A percentile compares a stretch with the other conserved stretches of the same genome.
phyloP scores from a whole-genome alignment of 2,797 vertebrate species.

The Benthosema pterotum region DNA sequence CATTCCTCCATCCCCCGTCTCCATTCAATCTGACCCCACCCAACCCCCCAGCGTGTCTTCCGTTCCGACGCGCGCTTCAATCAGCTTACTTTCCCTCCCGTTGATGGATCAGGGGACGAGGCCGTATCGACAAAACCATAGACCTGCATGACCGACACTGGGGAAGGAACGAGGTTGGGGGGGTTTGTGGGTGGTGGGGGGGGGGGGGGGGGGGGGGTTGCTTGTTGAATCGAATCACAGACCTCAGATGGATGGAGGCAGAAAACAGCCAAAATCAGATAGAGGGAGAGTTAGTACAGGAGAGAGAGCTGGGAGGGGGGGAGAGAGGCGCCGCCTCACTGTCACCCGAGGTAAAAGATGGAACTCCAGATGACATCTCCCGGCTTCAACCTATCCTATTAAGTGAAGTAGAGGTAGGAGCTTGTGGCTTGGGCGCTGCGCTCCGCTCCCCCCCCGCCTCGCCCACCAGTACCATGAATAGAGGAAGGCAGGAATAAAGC shows the following conservation, averaged over 20 bases:
- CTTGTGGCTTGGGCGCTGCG: constrained; percentile 51
- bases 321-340: constrained; percentile 23
- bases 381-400: constrained; percentile 59
- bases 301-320: neutral
- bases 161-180: neutral
- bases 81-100: constrained; percentile 36
- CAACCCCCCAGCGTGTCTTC: constrained; percentile 5
- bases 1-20: constrained; percentile 17
- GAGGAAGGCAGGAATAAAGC: constrained; percentile 28
- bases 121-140: constrained; percentile 67
- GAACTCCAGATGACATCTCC: constrained; percentile 67
- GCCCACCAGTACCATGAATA: no score
- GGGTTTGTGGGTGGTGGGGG: no score
- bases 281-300: constrained; percentile 3
- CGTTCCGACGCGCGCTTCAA: constrained; percentile 25
- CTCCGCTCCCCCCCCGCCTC: no score
- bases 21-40: constrained; percentile 34
- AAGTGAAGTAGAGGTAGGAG: constrained; percentile 56
- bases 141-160: constrained; percentile 45
- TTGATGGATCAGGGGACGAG: constrained; percentile 42
- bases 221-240: constrained; percentile 38
- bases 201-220: constrained; percentile 6
- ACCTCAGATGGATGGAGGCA: constrained; percentile 51
- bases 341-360: constrained; percentile 49
- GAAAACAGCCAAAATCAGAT: constrained; percentile 10